Evolutionary conservation across 2,797 vertebrate genomes (phyloP).

Genomic region (Oceanodroma leucorhoa): DNA sequence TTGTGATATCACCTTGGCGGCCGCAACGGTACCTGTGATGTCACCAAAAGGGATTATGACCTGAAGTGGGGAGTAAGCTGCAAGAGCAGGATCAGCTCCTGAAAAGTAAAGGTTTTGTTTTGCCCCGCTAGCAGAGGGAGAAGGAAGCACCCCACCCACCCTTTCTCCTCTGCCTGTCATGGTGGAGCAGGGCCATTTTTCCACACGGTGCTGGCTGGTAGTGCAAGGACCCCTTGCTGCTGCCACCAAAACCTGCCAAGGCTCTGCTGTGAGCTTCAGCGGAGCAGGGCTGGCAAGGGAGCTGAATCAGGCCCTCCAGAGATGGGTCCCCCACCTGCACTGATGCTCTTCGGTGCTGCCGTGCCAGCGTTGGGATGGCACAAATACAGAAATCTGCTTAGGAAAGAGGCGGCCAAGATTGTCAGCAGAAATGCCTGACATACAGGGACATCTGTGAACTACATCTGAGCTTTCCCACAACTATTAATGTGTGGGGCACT

Average conservation of each 20-base stretch:
- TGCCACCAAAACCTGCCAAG: background rate
- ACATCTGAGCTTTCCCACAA: background rate
- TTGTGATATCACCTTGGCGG: conserved; percentile 66
- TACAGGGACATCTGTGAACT: background rate
- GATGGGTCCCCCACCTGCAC: background rate
- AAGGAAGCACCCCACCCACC: background rate
- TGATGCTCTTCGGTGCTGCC: background rate
- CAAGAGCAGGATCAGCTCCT: conserved; percentile 12
- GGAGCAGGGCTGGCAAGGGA: background rate
- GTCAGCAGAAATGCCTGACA: background rate
- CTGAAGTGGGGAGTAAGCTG: conserved; percentile 53
- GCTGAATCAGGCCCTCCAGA: background rate
- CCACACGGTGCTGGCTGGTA: background rate
- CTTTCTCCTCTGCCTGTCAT: background rate
- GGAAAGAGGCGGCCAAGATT: background rate
- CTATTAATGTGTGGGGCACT: background rate
- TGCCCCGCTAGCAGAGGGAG: background rate
- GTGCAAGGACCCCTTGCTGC: background rate
- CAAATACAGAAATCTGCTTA: background rate
- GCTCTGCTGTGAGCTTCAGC: background rate
- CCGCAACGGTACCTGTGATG: conserved; percentile 59
- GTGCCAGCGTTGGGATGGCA: background rate
- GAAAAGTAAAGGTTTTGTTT: conserved; percentile 35
- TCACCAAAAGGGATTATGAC: conserved; percentile 72
- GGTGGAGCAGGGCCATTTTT: background rate